Conservation (phyloP, 1,140 invertebrate genomes). For the Anoplolepis gracilipes region DNA sequence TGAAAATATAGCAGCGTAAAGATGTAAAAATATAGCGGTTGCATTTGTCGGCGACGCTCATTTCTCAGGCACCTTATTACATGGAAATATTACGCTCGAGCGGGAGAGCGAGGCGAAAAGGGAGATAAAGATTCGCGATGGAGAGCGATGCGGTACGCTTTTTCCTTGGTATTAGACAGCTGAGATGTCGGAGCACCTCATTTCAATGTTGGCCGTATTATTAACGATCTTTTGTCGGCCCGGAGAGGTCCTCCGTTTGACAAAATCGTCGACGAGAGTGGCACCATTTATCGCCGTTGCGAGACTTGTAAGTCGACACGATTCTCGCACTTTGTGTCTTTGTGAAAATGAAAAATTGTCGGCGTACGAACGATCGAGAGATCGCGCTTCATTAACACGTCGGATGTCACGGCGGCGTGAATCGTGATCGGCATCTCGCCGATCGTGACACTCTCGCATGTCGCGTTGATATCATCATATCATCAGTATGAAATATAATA, state of each 20-base stretch:
- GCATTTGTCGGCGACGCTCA: constrained; percentile 50
- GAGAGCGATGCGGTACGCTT: constrained; percentile 47
- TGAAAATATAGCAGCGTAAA: background rate
- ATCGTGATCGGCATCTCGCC: background rate
- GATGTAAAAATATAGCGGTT: constrained; percentile 50
- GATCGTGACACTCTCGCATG: background rate
- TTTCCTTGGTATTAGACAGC: constrained; percentile 53
- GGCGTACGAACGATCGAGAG: background rate
- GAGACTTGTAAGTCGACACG: background rate
- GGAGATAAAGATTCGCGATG: constrained; percentile 41
- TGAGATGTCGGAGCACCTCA: constrained; percentile 19
- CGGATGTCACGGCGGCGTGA: background rate
- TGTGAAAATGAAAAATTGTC: constrained; percentile 43
- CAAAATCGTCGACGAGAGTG: constrained; percentile 28
- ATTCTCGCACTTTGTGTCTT: background rate
- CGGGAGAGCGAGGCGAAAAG: background rate
- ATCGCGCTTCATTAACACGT: constrained; percentile 25
- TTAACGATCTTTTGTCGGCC: constrained; percentile 48
- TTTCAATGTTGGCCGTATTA: constrained; percentile 56
- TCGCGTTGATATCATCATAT: background rate
- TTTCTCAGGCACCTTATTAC: constrained; percentile 51
- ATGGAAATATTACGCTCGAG: constrained; percentile 37
- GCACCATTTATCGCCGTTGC: constrained; percentile 33
- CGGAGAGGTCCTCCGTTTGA: background rate
- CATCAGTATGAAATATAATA: background rate